These are phyloP conservation scores for Acyrthosiphon pisum DNA, from an alignment of 1,140 invertebrate genomes.

Conservation along the genomic window DNA sequence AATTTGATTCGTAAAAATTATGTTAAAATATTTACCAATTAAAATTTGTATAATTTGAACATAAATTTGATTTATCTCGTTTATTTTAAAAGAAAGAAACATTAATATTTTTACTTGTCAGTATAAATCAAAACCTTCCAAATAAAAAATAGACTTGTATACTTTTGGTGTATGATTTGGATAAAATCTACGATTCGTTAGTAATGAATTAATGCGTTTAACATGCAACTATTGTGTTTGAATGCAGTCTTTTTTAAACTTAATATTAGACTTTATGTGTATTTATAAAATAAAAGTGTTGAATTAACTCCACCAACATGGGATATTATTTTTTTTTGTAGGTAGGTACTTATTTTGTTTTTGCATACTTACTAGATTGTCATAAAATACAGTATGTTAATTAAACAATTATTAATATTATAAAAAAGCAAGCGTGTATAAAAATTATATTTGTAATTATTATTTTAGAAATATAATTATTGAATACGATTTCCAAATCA, in stretches of 20 bases:
- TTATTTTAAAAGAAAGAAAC: constrained; percentile 31
- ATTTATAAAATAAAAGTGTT: background rate
- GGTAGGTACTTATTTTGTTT: background rate
- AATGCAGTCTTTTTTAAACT: background rate
- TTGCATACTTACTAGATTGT: background rate
- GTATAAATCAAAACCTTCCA: constrained; percentile 36
- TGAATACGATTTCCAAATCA: background rate
- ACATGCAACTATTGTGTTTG: constrained; percentile 29
- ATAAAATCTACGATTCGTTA: constrained; percentile 46
- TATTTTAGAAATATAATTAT: background rate
- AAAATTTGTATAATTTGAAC: constrained; percentile 44
- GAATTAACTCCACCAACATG: background rate
- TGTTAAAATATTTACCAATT: constrained; percentile 45
- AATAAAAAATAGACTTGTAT: constrained; percentile 36
- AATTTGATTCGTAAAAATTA: background rate
- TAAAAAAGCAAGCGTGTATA: background rate
- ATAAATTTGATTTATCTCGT: constrained; percentile 31
- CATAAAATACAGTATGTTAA: background rate
- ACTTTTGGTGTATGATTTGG: background rate
- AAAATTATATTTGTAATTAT: background rate
- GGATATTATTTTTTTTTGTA: background rate
- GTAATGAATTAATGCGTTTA: constrained; percentile 28
- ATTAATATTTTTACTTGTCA: constrained; percentile 20
- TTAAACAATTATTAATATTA: background rate
- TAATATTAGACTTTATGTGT: background rate